Conservation (phyloP, 2,888 invertebrate genomes). For the Apamea crenata region DNA sequence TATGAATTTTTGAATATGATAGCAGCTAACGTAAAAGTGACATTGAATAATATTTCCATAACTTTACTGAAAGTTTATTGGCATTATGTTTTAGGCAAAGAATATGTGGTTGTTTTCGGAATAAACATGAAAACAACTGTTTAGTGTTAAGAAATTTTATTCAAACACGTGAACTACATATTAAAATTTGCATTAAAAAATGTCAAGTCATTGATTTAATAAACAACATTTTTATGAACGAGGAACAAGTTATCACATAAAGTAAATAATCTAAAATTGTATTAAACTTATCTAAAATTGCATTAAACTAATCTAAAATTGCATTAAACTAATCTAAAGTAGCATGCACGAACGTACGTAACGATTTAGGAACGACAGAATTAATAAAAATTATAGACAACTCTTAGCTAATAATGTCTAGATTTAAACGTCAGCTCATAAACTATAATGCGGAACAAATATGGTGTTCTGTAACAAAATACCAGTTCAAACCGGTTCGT, state of each 20-base stretch:
- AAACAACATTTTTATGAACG: background rate
- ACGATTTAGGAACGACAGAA: background rate
- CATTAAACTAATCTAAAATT: no score
- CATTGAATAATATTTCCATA: conserved; percentile 11
- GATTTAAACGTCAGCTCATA: conserved; percentile 21
- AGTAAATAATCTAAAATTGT: background rate
- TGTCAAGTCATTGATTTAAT: background rate
- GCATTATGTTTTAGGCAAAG: background rate
- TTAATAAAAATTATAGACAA: background rate
- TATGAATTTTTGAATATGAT: background rate
- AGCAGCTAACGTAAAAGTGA: background rate
- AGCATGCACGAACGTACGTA: background rate
- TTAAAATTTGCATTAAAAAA: background rate
- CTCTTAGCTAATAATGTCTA: conserved; percentile 1
- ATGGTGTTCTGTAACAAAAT: conserved; percentile 8
- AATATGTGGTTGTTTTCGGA: background rate
- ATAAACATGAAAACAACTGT: background rate
- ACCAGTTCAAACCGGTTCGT: conserved; percentile 16
- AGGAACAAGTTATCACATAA: background rate
- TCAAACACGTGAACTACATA: background rate
- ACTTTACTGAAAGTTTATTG: conserved; percentile 14
- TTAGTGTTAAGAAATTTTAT: background rate
- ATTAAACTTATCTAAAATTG: no score
- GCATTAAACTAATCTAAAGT: no score
- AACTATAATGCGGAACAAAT: conserved; percentile 3